phyloP scores from a whole-genome alignment of 2,888 invertebrate species.

The Drosophila longiperda region DNA sequence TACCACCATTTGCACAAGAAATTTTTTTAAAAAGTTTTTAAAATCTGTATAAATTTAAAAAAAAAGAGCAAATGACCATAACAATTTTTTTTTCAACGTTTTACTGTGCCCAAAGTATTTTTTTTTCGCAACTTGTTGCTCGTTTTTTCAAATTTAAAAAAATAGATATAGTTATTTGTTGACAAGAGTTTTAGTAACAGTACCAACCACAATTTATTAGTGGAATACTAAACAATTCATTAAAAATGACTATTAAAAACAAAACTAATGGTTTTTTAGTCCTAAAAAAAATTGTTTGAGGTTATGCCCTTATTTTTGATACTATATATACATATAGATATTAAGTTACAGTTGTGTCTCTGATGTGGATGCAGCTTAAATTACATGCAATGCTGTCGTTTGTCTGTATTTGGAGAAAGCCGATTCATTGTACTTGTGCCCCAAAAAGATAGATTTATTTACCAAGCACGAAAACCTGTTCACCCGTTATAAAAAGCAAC shows the following conservation, averaged over 20 bases:
- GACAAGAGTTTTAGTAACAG: neutral
- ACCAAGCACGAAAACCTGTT: conserved; percentile 41
- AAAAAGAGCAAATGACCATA: neutral
- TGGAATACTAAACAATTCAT: neutral
- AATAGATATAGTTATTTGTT: neutral
- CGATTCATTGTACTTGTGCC: conserved; percentile 12
- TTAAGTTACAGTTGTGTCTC: neutral
- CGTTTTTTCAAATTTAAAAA: neutral
- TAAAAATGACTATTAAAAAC: neutral
- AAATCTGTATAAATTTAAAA: neutral
- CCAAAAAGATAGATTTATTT: conserved; percentile 28
- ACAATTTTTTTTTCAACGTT: neutral
- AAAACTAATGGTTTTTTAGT: neutral
- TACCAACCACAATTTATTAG: neutral
- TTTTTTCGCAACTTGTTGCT: neutral
- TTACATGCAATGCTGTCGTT: conserved; percentile 4
- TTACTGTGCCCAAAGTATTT: neutral
- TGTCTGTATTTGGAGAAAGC: conserved; percentile 39
- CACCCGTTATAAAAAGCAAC: conserved; percentile 2
- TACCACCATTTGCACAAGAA: neutral
- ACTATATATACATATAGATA: neutral
- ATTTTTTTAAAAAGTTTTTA: neutral
- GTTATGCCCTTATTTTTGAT: neutral
- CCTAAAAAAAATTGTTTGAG: neutral
- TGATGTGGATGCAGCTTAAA: neutral